Base-by-base conservation (phyloP, 64 coral and sea anemone species). In the Montipora sp. region DNA sequence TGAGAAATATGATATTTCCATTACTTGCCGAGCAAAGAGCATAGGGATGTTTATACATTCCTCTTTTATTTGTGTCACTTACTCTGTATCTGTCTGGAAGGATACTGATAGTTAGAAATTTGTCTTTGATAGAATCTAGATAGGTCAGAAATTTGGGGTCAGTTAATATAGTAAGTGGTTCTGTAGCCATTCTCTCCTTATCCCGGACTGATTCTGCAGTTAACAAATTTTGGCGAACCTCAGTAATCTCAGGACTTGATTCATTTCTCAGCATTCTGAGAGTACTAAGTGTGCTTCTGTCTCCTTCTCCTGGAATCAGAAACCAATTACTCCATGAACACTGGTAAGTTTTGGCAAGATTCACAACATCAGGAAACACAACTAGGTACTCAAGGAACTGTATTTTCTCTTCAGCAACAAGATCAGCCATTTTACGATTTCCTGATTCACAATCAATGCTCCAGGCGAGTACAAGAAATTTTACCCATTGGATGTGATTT, bases 111-210 rank as follows among this genome's bases (percentile, higher is more conserved):
- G 20, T 75, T 22, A 74, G 78, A 71, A 91, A 73, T 8, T 74
- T 53, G 63, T 72, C 78, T 91, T 81, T 73, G 47, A 73, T 91
- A 47, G 89, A 91, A 19, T 60, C 67, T 13, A 90, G 24, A 45
- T 71, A 69, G 43, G 44, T 68, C 78, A 72, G 19, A 14, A 90
- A 81, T 48, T 22, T 79, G 55, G 88, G 59, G 51, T 51, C 75
- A 79, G 51, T 79, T 75, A 80, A 58, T 69, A 47, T 24, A 48
- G 65, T 69, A 50, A 90, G 55, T 59, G 88, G 76, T 65, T 82
- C 78, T 55, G 63, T 51, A 51, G 89, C 77, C 89, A 91, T 91
- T 82, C 66, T 82, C 58, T 91, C 79, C 55, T 91, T 91, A 53
- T 83, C 81, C 48, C 59, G 24, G 51, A 90, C 78, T 43, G 61